These are phyloP conservation scores for Zaprionus gabonicus DNA, from an alignment of 1,140 invertebrate genomes.

Conservation along the genomic window DNA sequence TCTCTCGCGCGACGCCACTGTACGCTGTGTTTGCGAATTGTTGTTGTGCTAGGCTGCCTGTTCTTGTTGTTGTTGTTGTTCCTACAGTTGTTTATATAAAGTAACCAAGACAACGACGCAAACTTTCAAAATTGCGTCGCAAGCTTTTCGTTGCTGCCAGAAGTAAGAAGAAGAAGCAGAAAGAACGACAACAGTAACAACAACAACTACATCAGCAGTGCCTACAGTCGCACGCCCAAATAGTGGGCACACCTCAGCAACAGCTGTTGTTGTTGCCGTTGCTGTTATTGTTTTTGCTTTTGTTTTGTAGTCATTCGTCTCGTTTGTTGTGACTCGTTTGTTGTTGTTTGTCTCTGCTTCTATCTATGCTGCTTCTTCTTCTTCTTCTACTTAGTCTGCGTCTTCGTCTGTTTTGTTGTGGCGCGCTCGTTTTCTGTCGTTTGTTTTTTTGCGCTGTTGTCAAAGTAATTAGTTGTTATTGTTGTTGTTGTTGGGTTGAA, in stretches of 20 bases:
- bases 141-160: constrained; percentile 51
- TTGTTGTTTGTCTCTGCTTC: constrained; percentile 37
- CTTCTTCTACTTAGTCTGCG: not conserved
- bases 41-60: constrained; percentile 24
- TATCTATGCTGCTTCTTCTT: not conserved
- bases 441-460: constrained; percentile 37
- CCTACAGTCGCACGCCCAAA: not conserved
- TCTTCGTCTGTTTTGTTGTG: constrained; percentile 35
- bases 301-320: constrained; percentile 40
- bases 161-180: not conserved
- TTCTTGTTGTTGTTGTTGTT: constrained; percentile 8
- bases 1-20: constrained; percentile 53
- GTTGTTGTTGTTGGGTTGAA: constrained; percentile 40
- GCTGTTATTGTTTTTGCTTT: constrained; percentile 28
- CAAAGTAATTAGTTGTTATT: constrained; percentile 51
- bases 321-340: constrained; percentile 61
- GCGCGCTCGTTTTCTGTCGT: constrained; percentile 45
- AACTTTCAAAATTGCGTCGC: constrained; percentile 75
- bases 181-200: not conserved
- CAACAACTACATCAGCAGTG: constrained; percentile 25
- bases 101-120: constrained; percentile 73
- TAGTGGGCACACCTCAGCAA: not conserved
- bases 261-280: constrained; percentile 22
- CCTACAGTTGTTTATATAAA: constrained; percentile 51
- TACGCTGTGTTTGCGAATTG: constrained; percentile 42